Base-by-base conservation (phyloP, 23 tunicate genomes). In the Halocynthia aurantium region DNA sequence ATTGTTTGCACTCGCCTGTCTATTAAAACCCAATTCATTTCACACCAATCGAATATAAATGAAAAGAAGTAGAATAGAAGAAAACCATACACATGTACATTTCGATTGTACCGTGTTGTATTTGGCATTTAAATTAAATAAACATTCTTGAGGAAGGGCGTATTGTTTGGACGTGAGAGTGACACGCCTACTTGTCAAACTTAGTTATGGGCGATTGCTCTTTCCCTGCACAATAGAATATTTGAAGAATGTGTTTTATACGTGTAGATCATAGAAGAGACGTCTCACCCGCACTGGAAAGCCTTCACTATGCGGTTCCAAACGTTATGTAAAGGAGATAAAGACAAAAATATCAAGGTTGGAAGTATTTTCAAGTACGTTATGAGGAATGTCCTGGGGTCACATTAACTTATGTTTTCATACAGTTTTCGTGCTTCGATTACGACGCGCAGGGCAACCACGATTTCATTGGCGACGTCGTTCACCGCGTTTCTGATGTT, bases 381-480 rank as follows among this genome's bases (percentile, higher is more conserved):
- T 67, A 17, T 2, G 13, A 15, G 22, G 22, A 67, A 15, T 67
- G 13, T 68, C 12, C 12, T 5, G 31, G 40, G 40, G 31, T 11
- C 20, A 68, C 2, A 17, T 0, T 1, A 19, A 68, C 72, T 20
- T 20, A 17, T 11, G 51, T 61, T 72, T 22, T n/a, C 6, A 64
- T 78, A 17, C 58, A 89, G 96, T 84, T 89, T 52, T 56, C 72
- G 18, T 81, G 82, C 22, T 84, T 44, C 71, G 96, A 89, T 60
- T 74, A 78, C 68, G 87, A 89, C 72, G 80, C 72, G 50, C 50
- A 61, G 62, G 89, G 89, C 5, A 49, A 70, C 11, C 82, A 84
- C 64, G 87, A 74, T 69, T 70, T 89, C 61, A 80, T 89, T 60
- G 96, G 96, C 18, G 96, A 84, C 56, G 87, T 66, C 19, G 54